Percentiles rank a stretch among this genome's conserved stretches.
These are phyloP conservation scores for Arge pagana DNA, from an alignment of 2,888 invertebrate genomes.

Conservation along the genomic window DNA sequence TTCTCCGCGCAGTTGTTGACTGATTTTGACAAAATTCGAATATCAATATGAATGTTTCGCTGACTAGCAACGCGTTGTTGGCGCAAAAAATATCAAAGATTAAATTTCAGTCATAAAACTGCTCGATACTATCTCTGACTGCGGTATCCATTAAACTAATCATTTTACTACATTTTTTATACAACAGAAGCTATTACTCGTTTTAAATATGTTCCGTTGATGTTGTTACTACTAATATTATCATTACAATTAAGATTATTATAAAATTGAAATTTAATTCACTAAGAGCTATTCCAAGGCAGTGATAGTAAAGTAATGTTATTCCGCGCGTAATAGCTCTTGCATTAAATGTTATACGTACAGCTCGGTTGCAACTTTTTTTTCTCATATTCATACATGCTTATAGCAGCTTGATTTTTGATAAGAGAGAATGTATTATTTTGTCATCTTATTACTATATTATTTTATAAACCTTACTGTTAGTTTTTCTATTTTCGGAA, in stretches of 20 bases:
- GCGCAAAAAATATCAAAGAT: too few species aligned
- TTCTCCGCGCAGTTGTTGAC: too few species aligned
- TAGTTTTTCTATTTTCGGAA: neutral
- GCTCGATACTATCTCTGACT: conserved; percentile 16
- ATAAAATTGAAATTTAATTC: conserved; percentile 1
- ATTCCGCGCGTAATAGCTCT: conserved; percentile 12
- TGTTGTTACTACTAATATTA: conserved; percentile 15
- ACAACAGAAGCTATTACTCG: conserved; percentile 1
- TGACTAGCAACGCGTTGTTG: too few species aligned
- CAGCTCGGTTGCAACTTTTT: conserved; percentile 1
- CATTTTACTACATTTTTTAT: conserved; percentile 16
- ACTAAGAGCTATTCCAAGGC: neutral
- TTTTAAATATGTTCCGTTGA: conserved; percentile 10
- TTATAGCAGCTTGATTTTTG: neutral
- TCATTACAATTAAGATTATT: neutral
- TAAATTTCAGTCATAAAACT: too few species aligned
- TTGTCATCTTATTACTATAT: neutral
- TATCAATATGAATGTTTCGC: too few species aligned
- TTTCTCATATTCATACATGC: too few species aligned
- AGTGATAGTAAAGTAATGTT: conserved; percentile 13
- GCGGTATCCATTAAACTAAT: conserved; percentile 13
- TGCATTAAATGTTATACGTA: neutral
- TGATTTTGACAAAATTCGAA: too few species aligned
- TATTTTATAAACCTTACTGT: neutral
- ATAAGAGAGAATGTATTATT: neutral